Percentiles rank a stretch among this genome's conserved stretches.
Conservation (phyloP, 2,113 vertebrate genomes). For the Ursus arctos region DNA sequence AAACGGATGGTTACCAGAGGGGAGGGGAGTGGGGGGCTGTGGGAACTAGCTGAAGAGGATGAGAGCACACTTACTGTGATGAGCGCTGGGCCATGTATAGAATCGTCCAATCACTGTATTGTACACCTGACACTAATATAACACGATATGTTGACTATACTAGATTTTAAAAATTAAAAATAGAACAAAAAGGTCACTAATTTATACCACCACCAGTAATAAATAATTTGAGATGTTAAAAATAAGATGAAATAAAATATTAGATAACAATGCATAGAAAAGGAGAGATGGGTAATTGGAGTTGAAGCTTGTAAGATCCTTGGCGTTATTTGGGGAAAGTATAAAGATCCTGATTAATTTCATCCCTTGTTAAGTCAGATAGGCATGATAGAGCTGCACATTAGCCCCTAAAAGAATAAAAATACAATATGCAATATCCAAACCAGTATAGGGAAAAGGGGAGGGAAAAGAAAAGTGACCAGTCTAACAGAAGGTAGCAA, state of each 20-base stretch:
- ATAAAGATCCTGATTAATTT: background rate
- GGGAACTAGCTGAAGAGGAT: background rate
- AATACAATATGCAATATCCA: background rate
- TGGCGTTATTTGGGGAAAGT: background rate
- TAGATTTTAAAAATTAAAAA: background rate
- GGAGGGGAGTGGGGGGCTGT: fast-evolving
- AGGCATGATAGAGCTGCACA: background rate
- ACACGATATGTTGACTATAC: background rate
- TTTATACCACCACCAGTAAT: background rate
- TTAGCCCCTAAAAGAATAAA: background rate
- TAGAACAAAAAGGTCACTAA: background rate
- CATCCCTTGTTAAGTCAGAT: background rate
- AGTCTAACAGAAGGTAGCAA: background rate
- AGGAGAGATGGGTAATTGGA: background rate
- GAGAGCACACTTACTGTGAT: background rate
- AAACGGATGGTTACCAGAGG: background rate
- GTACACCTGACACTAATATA: background rate
- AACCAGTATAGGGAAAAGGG: background rate
- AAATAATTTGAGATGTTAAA: background rate
- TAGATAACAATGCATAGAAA: background rate
- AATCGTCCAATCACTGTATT: background rate
- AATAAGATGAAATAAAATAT: background rate
- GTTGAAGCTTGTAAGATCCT: background rate
- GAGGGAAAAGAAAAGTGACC: background rate
- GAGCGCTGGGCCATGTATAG: background rate